Evolutionary conservation across 2,797 vertebrate genomes (phyloP), one percentile per base, ranked within the genome.

Genomic region (Menidia menidia): DNA sequence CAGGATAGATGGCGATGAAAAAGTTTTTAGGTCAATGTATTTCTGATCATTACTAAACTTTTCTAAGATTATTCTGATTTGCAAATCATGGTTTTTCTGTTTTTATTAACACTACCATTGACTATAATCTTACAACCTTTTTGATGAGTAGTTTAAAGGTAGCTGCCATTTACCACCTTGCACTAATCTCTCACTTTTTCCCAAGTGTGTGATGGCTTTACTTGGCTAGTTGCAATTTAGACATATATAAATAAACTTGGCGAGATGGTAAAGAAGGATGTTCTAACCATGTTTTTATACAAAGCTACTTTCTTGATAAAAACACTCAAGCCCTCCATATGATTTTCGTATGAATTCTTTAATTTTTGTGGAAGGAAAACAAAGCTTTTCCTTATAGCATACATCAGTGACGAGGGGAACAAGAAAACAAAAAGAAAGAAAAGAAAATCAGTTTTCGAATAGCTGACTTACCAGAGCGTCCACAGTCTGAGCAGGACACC

Each of bases 401-500:
- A 45, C 14, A 52, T 60, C 30, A 42, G 35, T 35, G 25, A 14
- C 3, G 2, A 58, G 1, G 6, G 43, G 6, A 61, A 51, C 6
- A 64, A 61, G 25, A 25, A 25, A 25, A 25, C 10, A 3, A 18
- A 4, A 25, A 12, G 4, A 48, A 47, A 50, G 4, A 50, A 50
- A 64, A 31, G 55, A 35, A 48, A 13, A 18, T 69, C n/a, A n/a
- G 47, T 16, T 5, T 58, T 55, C n/a, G 18, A 15, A 39, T 4
- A 33, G 25, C 14, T 47, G 69, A 96, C 97, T 95, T 94, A 99
- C 98, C 98, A 68, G 97, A 99, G 86, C 97, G 97, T 80, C 97
- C 98, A 65, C 97, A 99, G 93, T 99, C 98, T 9, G 98, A 97
- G 91, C 98, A 99, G 0, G 98, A 99, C 74, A 99, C 97, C 85